phyloP scores from a whole-genome alignment of 2,797 vertebrate species.

The Mus spretus region DNA sequence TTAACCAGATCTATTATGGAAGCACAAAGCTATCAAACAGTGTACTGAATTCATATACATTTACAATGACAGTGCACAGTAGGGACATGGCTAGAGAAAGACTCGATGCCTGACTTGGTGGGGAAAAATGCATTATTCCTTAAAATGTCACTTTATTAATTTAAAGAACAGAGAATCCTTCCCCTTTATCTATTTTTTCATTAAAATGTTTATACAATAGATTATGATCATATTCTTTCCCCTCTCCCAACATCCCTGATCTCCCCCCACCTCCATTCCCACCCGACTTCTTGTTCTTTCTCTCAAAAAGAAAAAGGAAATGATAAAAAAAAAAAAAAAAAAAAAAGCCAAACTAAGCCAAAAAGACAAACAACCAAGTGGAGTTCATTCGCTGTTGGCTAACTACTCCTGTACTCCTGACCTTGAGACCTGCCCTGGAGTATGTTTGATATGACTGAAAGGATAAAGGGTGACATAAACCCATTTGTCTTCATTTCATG shows the following conservation, averaged over 20 bases:
- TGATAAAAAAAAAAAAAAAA: background rate
- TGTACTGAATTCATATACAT: background rate
- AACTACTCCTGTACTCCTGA: no score
- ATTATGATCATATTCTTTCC: background rate
- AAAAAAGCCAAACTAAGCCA: background rate
- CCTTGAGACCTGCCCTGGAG: no score
- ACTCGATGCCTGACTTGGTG: background rate
- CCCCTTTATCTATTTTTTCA: background rate
- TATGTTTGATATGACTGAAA: background rate
- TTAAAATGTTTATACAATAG: background rate
- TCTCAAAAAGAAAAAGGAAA: background rate
- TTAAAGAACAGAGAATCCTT: conserved; percentile 35
- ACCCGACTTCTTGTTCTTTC: background rate
- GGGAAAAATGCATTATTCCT: background rate
- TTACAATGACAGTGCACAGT: background rate
- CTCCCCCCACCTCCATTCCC: background rate
- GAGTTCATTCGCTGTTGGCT: background rate
- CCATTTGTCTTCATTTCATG: background rate
- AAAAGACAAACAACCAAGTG: background rate
- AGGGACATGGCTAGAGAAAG: background rate
- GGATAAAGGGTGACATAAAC: background rate
- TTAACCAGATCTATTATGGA: background rate
- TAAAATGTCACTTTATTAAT: background rate
- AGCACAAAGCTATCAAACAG: background rate
- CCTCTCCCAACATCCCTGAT: background rate